Evolutionary conservation across 2,888 invertebrate species (phyloP).

Genomic region (Noctua fimbriata): DNA sequence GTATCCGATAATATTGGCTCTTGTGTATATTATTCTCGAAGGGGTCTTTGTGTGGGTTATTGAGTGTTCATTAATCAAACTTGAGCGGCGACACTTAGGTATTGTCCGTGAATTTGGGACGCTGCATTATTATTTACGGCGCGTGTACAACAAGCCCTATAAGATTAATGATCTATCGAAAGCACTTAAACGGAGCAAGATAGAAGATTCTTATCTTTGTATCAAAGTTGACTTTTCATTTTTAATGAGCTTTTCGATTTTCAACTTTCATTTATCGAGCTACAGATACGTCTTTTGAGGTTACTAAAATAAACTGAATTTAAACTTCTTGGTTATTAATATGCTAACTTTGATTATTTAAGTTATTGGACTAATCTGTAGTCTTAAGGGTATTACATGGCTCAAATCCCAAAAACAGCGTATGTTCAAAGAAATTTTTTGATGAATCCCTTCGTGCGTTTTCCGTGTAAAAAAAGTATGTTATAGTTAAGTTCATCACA

Average conservation of each 20-base stretch:
- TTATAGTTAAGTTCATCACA: too few species aligned
- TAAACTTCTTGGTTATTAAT: not conserved
- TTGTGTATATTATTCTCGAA: slow-evolving; percentile 60
- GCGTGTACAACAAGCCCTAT: slow-evolving; percentile 64
- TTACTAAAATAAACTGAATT: not conserved
- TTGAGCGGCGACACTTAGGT: slow-evolving; percentile 74
- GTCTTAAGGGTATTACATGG: too few species aligned
- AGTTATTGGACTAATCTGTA: not conserved
- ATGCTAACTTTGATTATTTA: not conserved
- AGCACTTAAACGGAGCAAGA: slow-evolving; percentile 64
- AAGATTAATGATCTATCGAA: slow-evolving; percentile 74
- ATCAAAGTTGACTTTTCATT: slow-evolving; percentile 44
- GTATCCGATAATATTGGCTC: slow-evolving; percentile 57
- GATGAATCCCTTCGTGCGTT: too few species aligned
- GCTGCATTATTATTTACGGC: slow-evolving; percentile 75
- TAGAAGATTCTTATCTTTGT: slow-evolving; percentile 48
- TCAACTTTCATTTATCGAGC: slow-evolving; percentile 2
- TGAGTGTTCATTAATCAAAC: slow-evolving; percentile 80
- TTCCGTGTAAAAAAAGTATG: too few species aligned
- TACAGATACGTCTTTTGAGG: not conserved
- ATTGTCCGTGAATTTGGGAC: slow-evolving; percentile 75
- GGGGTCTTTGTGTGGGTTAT: slow-evolving; percentile 64
- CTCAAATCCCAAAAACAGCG: too few species aligned
- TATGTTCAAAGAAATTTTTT: too few species aligned
- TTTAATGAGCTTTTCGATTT: slow-evolving; percentile 23